Base-by-base conservation (phyloP, 1,140 invertebrate genomes). In the Zaprionus kolodkinae region DNA sequence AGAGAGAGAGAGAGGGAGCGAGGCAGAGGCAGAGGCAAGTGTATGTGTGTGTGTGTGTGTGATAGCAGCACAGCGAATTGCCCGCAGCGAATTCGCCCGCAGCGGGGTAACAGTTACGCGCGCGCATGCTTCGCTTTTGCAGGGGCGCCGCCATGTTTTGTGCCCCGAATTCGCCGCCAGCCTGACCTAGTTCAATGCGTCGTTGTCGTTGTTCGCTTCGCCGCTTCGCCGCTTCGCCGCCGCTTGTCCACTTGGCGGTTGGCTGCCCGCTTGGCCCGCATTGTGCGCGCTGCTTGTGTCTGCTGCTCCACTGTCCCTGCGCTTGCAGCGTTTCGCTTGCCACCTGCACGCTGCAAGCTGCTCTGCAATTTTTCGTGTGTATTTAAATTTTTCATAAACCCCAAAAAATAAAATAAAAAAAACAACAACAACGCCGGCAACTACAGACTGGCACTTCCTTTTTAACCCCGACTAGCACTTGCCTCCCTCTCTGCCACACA, bases 181-280 rank as follows among this genome's bases (percentile, higher is more conserved):
- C 55, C 57, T 87, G 84, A 87, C 84, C 84, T 78, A 87, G 73
- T 88, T 87, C 65, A 78, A 73, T 54, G 56, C 73, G 60, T 1
- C 7, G 6, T 54, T 69, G 36, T 21, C 7, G 6, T 6, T 30
- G 27, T 6, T 30, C 27, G 27, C 27, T 17, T 36, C 27, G 66
- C 45, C 36, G 62, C 40, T n/a, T n/a, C n/a, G 21, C 21, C 27
- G 27, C 27, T 17, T 36, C 27, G 66, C 45, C 30, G 62, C 40
- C 40, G 40, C 15, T 45, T 45, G 40, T n/a, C 33, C 30, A 7
- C 30, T 43, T 45, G 40, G 40, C n/a, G n/a, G n/a, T n/a, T n/a
- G n/a, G n/a, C n/a, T n/a, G n/a, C n/a, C n/a, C n/a, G n/a, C 40
- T 45, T 45, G 40, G 40, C 40, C 40, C 27, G 6, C 40, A 45